These are phyloP conservation scores for Papilio gigon DNA, from an alignment of 2,888 invertebrate genomes.

Conservation along the genomic window DNA sequence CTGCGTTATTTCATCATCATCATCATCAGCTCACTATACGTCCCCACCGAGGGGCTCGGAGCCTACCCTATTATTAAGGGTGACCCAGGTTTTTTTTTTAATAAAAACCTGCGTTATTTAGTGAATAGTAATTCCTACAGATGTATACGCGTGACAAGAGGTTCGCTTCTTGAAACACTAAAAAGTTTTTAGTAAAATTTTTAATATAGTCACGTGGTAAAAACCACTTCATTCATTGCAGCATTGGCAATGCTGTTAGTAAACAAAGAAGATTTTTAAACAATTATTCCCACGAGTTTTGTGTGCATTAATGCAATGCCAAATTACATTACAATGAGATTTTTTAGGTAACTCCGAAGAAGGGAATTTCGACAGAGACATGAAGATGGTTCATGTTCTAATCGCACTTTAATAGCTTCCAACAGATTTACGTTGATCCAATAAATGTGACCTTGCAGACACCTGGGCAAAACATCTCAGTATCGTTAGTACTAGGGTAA, in stretches of 20 bases:
- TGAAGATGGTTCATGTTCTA: conserved; percentile 14
- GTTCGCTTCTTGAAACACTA: too few relatives aligned
- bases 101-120: too few relatives aligned
- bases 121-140: too few relatives aligned
- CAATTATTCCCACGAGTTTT: conserved; percentile 35
- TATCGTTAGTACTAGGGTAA: neutral
- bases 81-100: too few relatives aligned
- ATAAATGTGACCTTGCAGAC: conserved; percentile 8
- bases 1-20: too few relatives aligned
- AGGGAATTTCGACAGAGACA: neutral
- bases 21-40: too few relatives aligned
- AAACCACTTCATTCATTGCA: neutral
- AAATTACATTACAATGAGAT: conserved; percentile 28
- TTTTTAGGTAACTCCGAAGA: conserved; percentile 27
- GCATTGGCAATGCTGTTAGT: neutral
- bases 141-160: too few relatives aligned
- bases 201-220: neutral
- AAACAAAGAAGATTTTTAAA: conserved; percentile 21
- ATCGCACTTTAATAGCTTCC: conserved; percentile 14
- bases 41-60: too few relatives aligned
- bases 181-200: too few relatives aligned
- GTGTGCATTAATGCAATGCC: conserved; percentile 23
- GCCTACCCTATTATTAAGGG: too few relatives aligned
- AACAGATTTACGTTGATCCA: conserved; percentile 6
- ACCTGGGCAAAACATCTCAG: neutral